Conservation (phyloP, 1,140 invertebrate species). For the Megalopta genalis region DNA sequence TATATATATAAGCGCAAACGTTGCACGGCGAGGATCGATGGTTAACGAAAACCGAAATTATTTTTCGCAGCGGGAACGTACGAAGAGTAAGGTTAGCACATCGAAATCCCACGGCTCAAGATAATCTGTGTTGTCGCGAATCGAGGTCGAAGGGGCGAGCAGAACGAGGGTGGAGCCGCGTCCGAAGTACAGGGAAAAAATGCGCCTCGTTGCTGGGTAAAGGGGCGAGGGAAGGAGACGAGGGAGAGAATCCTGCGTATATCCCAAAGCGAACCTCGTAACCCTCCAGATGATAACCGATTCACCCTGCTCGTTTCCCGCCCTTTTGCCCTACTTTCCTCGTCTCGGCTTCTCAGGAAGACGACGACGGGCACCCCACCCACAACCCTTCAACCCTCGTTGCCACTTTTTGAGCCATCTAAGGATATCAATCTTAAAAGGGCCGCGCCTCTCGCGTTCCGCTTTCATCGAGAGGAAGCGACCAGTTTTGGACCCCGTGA, state of each 20-base stretch:
- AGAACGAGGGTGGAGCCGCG: constrained; percentile 30
- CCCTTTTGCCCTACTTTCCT: constrained; percentile 58
- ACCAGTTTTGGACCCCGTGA: neutral
- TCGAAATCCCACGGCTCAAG: constrained; percentile 27
- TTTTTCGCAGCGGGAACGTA: neutral
- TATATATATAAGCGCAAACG: too few relatives aligned
- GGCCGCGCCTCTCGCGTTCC: neutral
- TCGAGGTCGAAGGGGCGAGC: constrained; percentile 46
- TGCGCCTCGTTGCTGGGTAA: constrained; percentile 12
- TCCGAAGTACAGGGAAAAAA: constrained; percentile 52
- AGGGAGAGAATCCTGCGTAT: constrained; percentile 10
- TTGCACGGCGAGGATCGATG: too few relatives aligned
- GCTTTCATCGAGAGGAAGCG: neutral
- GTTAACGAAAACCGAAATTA: neutral
- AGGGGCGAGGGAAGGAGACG: constrained; percentile 43
- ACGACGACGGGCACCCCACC: constrained; percentile 5
- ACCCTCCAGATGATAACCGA: constrained; percentile 65
- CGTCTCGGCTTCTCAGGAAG: constrained; percentile 11
- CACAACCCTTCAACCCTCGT: constrained; percentile 42
- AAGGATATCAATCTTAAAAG: constrained; percentile 51
- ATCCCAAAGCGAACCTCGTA: constrained; percentile 41
- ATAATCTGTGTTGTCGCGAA: constrained; percentile 51
- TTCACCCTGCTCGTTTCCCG: constrained; percentile 50
- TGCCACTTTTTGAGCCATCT: constrained; percentile 35
- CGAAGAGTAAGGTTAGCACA: neutral